These are phyloP conservation scores for Aurelia sp. DNA, from an alignment of 30 jellyfish, hydroid and myxozoan species.

Conservation along the genomic window DNA sequence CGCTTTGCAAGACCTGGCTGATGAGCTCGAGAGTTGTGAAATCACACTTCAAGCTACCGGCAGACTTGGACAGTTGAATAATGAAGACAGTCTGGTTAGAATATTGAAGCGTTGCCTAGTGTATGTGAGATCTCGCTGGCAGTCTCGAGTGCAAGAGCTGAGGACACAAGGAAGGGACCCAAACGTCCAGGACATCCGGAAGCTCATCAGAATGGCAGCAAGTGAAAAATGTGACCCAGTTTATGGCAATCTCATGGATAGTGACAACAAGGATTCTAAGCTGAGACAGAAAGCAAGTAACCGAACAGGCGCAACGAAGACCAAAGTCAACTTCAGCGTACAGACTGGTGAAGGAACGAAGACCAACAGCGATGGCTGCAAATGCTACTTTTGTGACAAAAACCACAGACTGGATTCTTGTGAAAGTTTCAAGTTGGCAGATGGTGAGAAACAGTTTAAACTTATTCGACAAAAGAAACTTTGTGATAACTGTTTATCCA, in stretches of 20 bases:
- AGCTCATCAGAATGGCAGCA: slow-evolving; percentile 30
- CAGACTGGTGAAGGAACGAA: too few species aligned
- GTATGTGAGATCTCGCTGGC: slow-evolving; percentile 54
- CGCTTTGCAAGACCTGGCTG: slow-evolving; percentile 45
- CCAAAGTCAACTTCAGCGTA: too few species aligned
- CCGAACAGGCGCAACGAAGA: too few species aligned
- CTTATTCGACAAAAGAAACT: slow-evolving; percentile 30
- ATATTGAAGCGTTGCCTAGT: slow-evolving; percentile 27
- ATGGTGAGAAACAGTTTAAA: slow-evolving; percentile 30
- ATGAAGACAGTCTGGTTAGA: slow-evolving; percentile 44
- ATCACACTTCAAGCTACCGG: slow-evolving; percentile 39
- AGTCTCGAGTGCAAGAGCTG: slow-evolving; percentile 28
- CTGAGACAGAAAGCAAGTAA: too few species aligned
- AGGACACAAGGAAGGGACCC: slow-evolving; percentile 43
- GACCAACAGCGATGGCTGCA: neutral
- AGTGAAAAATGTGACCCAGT: slow-evolving; percentile 53
- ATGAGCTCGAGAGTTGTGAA: slow-evolving; percentile 40
- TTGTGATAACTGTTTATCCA: slow-evolving; percentile 46
- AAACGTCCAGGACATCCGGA: slow-evolving; percentile 39
- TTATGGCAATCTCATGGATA: slow-evolving; percentile 26
- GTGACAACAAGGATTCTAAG: neutral
- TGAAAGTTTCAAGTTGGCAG: slow-evolving; percentile 11
- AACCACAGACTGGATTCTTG: slow-evolving; percentile 25
- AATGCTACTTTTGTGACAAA: slow-evolving; percentile 30
- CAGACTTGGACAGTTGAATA: slow-evolving; percentile 14